These are phyloP conservation scores for Pseudomyrmex dendroicus DNA, from an alignment of 1,140 invertebrate species.

Conservation along the genomic window DNA sequence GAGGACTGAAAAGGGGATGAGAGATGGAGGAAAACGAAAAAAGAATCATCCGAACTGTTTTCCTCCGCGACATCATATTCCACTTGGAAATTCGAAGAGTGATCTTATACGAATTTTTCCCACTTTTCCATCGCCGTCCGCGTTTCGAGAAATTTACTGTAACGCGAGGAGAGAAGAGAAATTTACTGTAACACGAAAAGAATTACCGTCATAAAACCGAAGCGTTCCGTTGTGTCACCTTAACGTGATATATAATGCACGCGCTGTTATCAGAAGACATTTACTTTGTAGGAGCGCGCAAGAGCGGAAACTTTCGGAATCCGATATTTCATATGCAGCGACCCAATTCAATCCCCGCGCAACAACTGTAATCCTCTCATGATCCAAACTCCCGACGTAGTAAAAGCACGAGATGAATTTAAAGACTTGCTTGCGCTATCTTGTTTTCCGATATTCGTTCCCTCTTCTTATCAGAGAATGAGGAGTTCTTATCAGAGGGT, in stretches of 20 bases:
- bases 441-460: not conserved
- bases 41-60: not conserved
- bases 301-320: not conserved
- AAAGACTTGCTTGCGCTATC: not conserved
- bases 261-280: too few species aligned
- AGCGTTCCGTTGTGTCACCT: not conserved
- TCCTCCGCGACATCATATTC: not conserved
- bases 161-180: not conserved
- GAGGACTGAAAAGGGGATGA: not conserved
- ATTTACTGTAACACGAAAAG: not conserved
- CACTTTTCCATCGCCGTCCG: not conserved
- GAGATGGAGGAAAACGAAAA: too few species aligned
- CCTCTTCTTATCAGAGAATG: slow-evolving; percentile 5
- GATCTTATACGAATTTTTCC: slow-evolving; percentile 10
- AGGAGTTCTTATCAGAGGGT: too few species aligned
- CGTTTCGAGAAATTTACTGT: slow-evolving; percentile 2
- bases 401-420: slow-evolving; percentile 9
- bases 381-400: not conserved
- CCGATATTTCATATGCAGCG: not conserved
- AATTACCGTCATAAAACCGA: not conserved
- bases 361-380: not conserved
- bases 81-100: not conserved
- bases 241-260: not conserved
- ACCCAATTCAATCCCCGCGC: not conserved
- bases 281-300: too few species aligned